Evolutionary conservation across 2,888 invertebrate genomes (phyloP).

Genomic region (Dynastes maya): DNA sequence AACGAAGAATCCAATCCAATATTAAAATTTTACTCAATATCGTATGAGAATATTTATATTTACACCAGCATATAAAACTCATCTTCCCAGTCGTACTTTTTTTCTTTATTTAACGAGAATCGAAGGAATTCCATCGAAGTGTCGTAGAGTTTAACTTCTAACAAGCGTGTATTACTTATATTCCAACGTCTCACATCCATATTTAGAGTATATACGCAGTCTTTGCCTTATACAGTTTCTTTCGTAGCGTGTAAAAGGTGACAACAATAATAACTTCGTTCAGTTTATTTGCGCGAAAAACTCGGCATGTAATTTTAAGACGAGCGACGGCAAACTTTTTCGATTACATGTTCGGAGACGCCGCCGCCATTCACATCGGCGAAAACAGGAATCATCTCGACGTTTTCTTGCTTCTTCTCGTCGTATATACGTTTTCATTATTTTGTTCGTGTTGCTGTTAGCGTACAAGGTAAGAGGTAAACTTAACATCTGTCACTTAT

Average conservation of each 20-base stretch:
- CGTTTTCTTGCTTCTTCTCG: neutral
- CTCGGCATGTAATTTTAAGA: conserved; percentile 20
- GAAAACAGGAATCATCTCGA: conserved; percentile 29
- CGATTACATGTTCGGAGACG: conserved; percentile 27
- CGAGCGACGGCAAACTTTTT: conserved; percentile 36
- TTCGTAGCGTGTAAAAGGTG: conserved; percentile 3
- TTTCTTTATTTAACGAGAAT: too few species aligned
- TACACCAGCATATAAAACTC: too few species aligned
- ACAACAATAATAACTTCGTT: conserved; percentile 38
- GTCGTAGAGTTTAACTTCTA: conserved; percentile 1
- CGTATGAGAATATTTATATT: too few species aligned
- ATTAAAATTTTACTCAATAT: too few species aligned
- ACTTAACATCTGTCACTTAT: conserved; percentile 4
- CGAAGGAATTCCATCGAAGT: conserved; percentile 1
- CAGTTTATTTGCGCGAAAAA: conserved; percentile 42
- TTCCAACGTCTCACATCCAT: neutral
- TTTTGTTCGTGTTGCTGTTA: neutral
- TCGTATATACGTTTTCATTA: conserved; percentile 22
- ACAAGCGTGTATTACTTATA: conserved; percentile 9
- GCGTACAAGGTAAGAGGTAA: neutral
- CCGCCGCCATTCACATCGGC: conserved; percentile 15
- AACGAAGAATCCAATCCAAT: too few species aligned
- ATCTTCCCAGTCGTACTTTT: too few species aligned
- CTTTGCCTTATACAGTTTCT: conserved; percentile 20
- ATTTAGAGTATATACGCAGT: conserved; percentile 12